Percentiles rank a stretch among this genome's conserved stretches.
Evolutionary conservation across 2,888 invertebrate species (phyloP).

Genomic region (Dysmachus trigonus): DNA sequence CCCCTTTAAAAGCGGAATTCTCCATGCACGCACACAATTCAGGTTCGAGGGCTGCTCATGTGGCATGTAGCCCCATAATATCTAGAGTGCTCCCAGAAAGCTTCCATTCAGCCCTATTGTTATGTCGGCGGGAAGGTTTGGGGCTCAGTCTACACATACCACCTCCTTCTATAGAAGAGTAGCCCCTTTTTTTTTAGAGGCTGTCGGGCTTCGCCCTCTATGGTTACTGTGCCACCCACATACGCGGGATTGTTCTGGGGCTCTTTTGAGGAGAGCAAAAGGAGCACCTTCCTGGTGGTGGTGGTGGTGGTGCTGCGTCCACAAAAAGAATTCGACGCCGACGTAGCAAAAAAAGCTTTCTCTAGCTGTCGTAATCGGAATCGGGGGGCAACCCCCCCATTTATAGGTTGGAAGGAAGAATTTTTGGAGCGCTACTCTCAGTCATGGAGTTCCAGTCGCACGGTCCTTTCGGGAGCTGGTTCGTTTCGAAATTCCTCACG

Average conservation of each 20-base stretch:
- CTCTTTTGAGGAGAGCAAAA: neutral
- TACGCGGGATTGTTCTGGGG: neutral
- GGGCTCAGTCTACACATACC: neutral
- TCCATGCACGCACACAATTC: neutral
- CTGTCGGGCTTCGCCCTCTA: neutral
- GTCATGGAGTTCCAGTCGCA: slow-evolving; percentile 65
- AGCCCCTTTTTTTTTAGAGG: neutral
- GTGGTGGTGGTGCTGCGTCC: neutral
- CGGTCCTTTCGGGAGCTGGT: slow-evolving; percentile 59
- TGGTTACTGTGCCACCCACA: slow-evolving; percentile 2
- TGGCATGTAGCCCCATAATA: neutral
- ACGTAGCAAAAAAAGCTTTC: neutral
- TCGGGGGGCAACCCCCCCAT: neutral
- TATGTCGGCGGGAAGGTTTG: neutral
- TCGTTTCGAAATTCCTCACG: slow-evolving; percentile 27
- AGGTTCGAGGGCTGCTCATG: neutral
- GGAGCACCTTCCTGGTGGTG: neutral
- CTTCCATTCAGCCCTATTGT: neutral
- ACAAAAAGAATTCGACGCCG: neutral
- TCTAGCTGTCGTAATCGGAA: neutral
- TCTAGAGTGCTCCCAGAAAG: neutral
- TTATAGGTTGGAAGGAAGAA: neutral
- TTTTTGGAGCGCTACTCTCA: slow-evolving; percentile 51
- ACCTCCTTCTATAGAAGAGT: neutral
- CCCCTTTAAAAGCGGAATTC: neutral